Conservation (phyloP, 1,140 invertebrate species). For the Theocolax elegans region DNA sequence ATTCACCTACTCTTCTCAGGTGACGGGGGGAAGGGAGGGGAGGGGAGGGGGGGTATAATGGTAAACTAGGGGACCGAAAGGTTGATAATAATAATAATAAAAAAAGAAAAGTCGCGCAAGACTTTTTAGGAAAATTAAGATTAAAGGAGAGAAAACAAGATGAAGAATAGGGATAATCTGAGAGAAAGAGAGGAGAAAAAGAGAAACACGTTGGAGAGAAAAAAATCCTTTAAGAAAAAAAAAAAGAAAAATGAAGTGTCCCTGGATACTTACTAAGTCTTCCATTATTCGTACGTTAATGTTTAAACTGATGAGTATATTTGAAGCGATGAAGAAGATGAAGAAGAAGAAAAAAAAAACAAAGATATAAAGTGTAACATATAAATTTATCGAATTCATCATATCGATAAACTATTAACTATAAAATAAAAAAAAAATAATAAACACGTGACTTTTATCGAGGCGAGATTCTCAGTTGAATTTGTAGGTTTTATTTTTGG, state of each 20-base stretch:
- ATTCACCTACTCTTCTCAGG: conserved; percentile 32
- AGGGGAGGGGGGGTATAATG: conserved; percentile 21
- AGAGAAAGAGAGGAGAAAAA: conserved; percentile 33
- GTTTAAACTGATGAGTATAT: conserved; percentile 59
- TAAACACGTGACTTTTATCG: neutral
- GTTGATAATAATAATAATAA: conserved; percentile 41
- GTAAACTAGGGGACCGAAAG: conserved; percentile 41
- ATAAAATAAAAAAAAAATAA: conserved; percentile 47
- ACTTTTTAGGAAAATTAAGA: conserved; percentile 33
- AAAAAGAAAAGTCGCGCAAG: conserved; percentile 25
- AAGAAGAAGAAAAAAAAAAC: conserved; percentile 37
- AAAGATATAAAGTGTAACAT: conserved; percentile 49
- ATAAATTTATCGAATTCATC: conserved; percentile 54
- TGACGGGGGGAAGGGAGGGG: neutral
- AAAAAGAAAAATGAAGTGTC: too few species aligned
- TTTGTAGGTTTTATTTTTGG: conserved; percentile 1
- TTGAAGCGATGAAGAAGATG: conserved; percentile 45
- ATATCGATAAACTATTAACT: conserved; percentile 55
- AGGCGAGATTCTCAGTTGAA: conserved; percentile 13
- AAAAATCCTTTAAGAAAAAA: conserved; percentile 59
- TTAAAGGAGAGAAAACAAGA: conserved; percentile 40
- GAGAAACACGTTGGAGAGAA: conserved; percentile 25
- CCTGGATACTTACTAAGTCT: conserved; percentile 62
- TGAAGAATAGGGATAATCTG: conserved; percentile 41
- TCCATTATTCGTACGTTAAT: conserved; percentile 65